These are phyloP conservation scores for Scolopax bukidnonensis DNA, from an alignment of 2,797 vertebrate species.

Conservation along the genomic window DNA sequence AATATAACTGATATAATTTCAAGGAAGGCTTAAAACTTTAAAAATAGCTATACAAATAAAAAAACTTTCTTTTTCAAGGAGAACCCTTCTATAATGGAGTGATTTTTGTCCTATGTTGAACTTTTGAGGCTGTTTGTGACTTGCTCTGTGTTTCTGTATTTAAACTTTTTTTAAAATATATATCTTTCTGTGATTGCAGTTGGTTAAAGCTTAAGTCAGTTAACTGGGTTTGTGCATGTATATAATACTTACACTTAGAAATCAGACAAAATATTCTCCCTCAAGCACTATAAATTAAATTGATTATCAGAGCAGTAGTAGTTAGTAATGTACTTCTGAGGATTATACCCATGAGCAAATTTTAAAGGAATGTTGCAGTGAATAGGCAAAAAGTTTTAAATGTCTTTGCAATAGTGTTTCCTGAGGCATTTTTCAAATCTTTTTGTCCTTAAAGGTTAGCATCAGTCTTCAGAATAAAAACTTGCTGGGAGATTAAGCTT, in stretches of 20 bases:
- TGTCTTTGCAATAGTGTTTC: slow-evolving; percentile 7
- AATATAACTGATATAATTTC: neutral
- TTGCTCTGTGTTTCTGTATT: neutral
- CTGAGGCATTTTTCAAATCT: slow-evolving; percentile 25
- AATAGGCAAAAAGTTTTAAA: neutral
- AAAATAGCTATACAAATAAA: neutral
- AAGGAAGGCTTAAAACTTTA: neutral
- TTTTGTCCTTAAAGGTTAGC: slow-evolving; percentile 47
- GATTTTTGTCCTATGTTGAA: neutral
- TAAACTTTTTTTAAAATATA: neutral
- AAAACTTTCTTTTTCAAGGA: neutral
- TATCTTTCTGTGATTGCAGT: neutral
- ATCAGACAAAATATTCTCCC: neutral
- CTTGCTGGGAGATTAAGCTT: slow-evolving; percentile 44
- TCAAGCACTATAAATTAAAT: neutral
- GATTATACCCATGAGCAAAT: neutral
- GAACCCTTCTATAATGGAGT: neutral
- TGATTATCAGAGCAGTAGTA: neutral
- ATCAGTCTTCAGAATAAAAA: slow-evolving; percentile 44
- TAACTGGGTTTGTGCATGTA: neutral
- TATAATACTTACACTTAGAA: neutral
- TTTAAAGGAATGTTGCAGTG: neutral
- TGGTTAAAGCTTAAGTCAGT: neutral
- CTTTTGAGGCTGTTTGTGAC: neutral
- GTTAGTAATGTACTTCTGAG: neutral